Conservation (phyloP, 2,888 invertebrate genomes). For the Maniola hyperantus region DNA sequence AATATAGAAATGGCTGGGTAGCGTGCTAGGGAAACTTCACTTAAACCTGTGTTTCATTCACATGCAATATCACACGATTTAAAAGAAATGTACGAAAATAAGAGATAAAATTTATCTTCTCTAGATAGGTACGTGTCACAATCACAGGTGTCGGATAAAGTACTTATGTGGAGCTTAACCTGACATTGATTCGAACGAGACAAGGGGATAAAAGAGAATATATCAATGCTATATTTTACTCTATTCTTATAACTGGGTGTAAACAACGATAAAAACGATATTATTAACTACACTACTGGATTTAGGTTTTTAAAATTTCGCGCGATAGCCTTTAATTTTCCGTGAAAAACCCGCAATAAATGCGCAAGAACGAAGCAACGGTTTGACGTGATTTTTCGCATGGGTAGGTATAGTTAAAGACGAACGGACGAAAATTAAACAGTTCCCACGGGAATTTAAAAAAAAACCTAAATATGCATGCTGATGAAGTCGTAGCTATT, state of each 20-base stretch:
- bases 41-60: not conserved
- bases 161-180: slow-evolving; percentile 24
- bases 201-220: slow-evolving; percentile 25
- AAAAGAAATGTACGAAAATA: not conserved
- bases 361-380: too few species aligned
- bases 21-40: too few species aligned
- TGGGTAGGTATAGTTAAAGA: too few species aligned
- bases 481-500: too few species aligned
- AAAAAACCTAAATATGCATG: too few species aligned
- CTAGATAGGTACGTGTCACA: not conserved
- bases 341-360: too few species aligned
- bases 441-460: too few species aligned
- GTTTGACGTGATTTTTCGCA: too few species aligned
- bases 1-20: too few species aligned
- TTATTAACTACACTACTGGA: not conserved
- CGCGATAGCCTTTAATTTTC: too few species aligned
- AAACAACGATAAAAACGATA: not conserved
- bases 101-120: slow-evolving; percentile 18
- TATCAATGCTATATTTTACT: slow-evolving; percentile 17
- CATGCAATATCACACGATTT: not conserved
- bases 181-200: slow-evolving; percentile 29
- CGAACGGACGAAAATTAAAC: too few species aligned
- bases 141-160: slow-evolving; percentile 27
- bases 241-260: not conserved
- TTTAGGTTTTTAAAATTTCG: too few species aligned